Evolutionary conservation across 2,113 vertebrate species (phyloP).

Genomic region (Phodopus roborovskii): DNA sequence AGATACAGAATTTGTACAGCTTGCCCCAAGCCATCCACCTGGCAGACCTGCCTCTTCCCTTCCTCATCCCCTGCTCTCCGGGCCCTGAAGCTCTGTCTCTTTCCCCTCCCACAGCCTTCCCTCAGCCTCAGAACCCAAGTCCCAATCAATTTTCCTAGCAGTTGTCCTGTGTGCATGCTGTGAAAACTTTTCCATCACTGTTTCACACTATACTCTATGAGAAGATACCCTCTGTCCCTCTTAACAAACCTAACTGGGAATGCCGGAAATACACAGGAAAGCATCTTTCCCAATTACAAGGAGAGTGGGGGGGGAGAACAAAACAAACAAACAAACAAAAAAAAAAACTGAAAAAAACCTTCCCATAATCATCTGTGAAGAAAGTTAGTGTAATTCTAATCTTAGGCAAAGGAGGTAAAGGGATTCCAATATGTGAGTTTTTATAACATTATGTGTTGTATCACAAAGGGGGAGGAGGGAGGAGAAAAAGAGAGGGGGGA

Average conservation of each 20-base stretch:
- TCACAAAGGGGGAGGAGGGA: background rate
- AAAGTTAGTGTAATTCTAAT: background rate
- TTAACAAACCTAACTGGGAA: background rate
- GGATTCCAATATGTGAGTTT: background rate
- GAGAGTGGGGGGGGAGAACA: background rate
- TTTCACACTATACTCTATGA: background rate
- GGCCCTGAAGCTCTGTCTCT: background rate
- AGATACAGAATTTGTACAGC: background rate
- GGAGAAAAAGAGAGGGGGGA: accelerated
- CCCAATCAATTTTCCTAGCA: background rate
- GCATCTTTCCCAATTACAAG: background rate
- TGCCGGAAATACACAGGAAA: background rate
- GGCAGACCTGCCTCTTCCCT: no score
- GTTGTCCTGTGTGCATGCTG: background rate
- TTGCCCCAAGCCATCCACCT: accelerated
- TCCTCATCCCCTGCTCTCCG: background rate
- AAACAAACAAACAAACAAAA: background rate
- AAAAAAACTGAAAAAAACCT: background rate
- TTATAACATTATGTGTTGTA: background rate
- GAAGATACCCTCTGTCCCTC: background rate
- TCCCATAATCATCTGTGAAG: background rate
- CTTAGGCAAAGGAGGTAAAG: background rate
- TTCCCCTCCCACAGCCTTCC: background rate
- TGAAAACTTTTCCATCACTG: background rate
- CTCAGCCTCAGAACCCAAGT: background rate